Evolutionary conservation across 2,113 vertebrate species (phyloP), one percentile per base, ranked within the genome.

Genomic region (Narcine bancroftii): DNA sequence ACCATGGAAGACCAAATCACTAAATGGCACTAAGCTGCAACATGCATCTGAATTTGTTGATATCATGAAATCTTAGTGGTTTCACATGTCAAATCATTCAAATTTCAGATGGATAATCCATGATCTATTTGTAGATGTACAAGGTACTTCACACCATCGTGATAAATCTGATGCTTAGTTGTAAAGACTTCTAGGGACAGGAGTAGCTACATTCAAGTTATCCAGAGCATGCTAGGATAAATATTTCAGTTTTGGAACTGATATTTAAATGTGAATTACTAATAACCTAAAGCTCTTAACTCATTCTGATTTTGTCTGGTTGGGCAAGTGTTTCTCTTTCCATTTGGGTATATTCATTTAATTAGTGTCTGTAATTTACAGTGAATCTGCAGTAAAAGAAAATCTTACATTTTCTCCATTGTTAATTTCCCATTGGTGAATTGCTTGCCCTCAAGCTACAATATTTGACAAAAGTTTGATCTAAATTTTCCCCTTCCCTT

Each of bases 241-340:
- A 87, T 33, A 17, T 63, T 19, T 63, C 53, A 60, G 39, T 53
- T 33, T n/a, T 50, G 50, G 33, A 56, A 33, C 50, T 85, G 29
- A 17, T 36, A 36, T 81, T 87, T 9, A 63, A 56, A 87, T 21
- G 33, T 87, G 33, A 87, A 87, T 63, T 87, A 53, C 33, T 36
- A 87, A 87, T 83, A 33, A 60, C 15, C 53, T 60, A 87, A 60
- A 63, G 53, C 33, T 87, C 53, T 87, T 87, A 87, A 60, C 81
- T 87, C 81, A 63, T 63, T 60, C 36, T 87, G 56, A 87, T 36
- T 63, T 87, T 39, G 53, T 36, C 81, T 87, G 6, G 33, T 53
- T 60, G 56, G 24, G 7, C 81, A 87, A 87, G 60, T 19, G 56
- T 87, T 87, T 87, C 33, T 19, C 81, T 87, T 87, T 87, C 15